Evolutionary conservation across 2,888 invertebrate species (phyloP).

Genomic region (Muscina levida): DNA sequence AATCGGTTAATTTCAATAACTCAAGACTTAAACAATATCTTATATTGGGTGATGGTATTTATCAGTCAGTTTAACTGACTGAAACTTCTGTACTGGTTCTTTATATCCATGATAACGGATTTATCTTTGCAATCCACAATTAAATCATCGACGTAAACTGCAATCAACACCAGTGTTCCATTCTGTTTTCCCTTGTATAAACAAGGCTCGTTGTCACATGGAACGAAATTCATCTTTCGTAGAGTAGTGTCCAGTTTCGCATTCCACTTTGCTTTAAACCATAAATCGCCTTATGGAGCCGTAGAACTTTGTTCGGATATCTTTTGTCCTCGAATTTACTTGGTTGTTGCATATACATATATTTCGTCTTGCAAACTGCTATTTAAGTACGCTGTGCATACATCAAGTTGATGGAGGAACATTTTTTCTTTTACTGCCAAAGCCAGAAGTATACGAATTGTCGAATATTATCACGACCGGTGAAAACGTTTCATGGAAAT

Average conservation of each 20-base stretch:
- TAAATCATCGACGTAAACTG: conserved; percentile 63
- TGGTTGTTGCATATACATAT: conserved; percentile 49
- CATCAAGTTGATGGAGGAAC: conserved; percentile 59
- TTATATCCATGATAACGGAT: neutral
- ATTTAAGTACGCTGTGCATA: conserved; percentile 57
- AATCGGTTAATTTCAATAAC: too few species aligned
- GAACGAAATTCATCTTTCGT: conserved; percentile 47
- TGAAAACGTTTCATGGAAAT: conserved; percentile 58
- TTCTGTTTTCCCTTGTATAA: conserved; percentile 37
- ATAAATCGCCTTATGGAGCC: conserved; percentile 61
- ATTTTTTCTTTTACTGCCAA: conserved; percentile 52
- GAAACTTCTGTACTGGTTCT: too few species aligned
- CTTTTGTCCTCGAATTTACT: neutral
- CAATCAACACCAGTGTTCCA: conserved; percentile 47
- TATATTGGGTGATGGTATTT: too few species aligned
- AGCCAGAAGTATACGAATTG: conserved; percentile 55
- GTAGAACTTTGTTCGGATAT: conserved; percentile 16
- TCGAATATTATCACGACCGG: conserved; percentile 51
- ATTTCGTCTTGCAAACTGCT: conserved; percentile 48
- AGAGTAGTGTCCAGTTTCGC: conserved; percentile 51
- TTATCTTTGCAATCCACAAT: conserved; percentile 37
- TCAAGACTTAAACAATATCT: too few species aligned
- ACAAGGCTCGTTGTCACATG: conserved; percentile 59
- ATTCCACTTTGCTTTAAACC: conserved; percentile 64
- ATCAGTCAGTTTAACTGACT: too few species aligned